phyloP scores from a whole-genome alignment of 2,888 invertebrate species.

The Agonopterix heracliana region DNA sequence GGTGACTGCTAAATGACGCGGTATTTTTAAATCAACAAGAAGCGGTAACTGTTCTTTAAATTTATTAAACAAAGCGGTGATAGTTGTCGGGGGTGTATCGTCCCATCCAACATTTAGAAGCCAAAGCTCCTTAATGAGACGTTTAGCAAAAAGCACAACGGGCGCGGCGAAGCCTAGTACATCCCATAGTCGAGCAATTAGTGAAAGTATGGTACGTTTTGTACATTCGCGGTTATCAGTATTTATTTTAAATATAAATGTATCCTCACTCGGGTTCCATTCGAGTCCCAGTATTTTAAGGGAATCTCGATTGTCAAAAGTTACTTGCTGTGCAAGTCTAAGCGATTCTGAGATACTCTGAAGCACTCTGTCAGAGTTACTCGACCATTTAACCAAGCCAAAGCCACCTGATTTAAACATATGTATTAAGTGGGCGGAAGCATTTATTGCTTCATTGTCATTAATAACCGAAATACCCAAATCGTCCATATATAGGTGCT shows the following conservation, averaged over 20 bases:
- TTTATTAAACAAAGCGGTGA: not conserved
- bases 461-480: not conserved
- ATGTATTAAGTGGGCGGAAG: not conserved
- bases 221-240: slow-evolving; percentile 2
- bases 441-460: not conserved
- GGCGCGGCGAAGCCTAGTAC: slow-evolving; percentile 14
- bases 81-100: slow-evolving; percentile 3
- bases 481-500: not conserved
- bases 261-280: not conserved
- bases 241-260: not conserved
- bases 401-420: not conserved
- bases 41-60: slow-evolving; percentile 2
- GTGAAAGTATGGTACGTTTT: slow-evolving; percentile 13
- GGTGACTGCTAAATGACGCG: slow-evolving; percentile 10
- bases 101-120: slow-evolving; percentile 10
- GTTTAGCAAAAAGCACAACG: slow-evolving; percentile 13
- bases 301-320: not conserved
- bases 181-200: slow-evolving; percentile 13
- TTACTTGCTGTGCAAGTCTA: not conserved
- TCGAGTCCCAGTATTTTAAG: not conserved
- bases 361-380: not conserved
- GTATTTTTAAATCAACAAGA: slow-evolving; percentile 1
- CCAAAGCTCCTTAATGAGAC: slow-evolving; percentile 9
- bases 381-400: not conserved
- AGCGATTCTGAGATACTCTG: not conserved